Evolutionary conservation across 2,888 invertebrate species (phyloP), one percentile per base, ranked within the genome.

Genomic region (Agonum fuliginosum): DNA sequence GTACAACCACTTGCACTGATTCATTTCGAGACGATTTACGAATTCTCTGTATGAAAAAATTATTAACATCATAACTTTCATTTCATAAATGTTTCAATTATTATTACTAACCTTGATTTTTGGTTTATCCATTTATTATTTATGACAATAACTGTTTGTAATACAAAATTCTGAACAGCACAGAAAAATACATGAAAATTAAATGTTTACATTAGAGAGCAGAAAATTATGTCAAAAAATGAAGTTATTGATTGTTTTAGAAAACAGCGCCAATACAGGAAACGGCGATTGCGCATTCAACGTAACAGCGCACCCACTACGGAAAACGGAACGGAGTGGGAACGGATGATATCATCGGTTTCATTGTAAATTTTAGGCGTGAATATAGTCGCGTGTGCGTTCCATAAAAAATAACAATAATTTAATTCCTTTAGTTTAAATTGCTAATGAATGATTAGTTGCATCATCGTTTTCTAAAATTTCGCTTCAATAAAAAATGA

Each of bases 1-100:
- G 90, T 75, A 99, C 98, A 81, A 99, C 95, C 80, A 99, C 99
- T 88, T 97, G 97, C 78, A 99, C 97, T 84, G 95, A 93, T 88
- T 98, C 97, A 85, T 93, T 93, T 76, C 54, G 14, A n/a, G 76
- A 76, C 1, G 69, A 76, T 69, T 51, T 76, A 34, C 76, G 43
- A 22, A 69, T 17, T 69, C 76, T 67, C 76, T 76, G 43, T 20
- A 69, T 69, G 20, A 46, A 19, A 67, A 67, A 4, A 30, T 12
- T 24, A 24, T 22, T 22, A 54, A 12, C 54, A 54, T n/a, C 54
- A 54, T 3, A 27, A 54, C 54, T 30, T 62, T 62, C 6, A 62
- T 24, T 30, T 24, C 54, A 24, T 10, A 5, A 62, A 14, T 62
- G 14, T 17, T 17, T 3, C 27, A 62, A 27, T 3, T 17, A 30